phyloP scores from a whole-genome alignment of 2,797 vertebrate genomes.

The Gadopsis marmoratus region DNA sequence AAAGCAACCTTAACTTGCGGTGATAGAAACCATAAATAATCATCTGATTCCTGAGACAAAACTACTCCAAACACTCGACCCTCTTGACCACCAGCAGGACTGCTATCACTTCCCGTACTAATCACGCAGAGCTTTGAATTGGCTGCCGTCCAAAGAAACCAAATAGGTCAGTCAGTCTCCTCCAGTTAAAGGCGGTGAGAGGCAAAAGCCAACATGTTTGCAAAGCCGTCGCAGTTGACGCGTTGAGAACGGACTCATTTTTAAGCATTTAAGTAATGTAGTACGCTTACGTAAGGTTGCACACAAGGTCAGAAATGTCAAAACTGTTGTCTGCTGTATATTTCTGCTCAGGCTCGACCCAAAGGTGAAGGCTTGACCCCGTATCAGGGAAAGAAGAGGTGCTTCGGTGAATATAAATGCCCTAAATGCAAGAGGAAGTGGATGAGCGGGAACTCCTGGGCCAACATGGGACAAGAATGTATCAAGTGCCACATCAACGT shows the following conservation, averaged over 20 bases:
- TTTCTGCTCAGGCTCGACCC: slow-evolving; percentile 89
- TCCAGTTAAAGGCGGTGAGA: slow-evolving; percentile 51
- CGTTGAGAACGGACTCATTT: slow-evolving; percentile 9
- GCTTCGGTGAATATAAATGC: slow-evolving; percentile 98
- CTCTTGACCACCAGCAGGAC: slow-evolving; percentile 51
- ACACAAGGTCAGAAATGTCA: neutral
- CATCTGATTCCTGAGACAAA: slow-evolving; percentile 42
- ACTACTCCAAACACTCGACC: slow-evolving; percentile 27
- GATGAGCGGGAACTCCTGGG: slow-evolving; percentile 99
- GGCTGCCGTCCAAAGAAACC: slow-evolving; percentile 63
- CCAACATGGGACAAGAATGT: slow-evolving; percentile 99
- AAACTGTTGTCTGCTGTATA: neutral
- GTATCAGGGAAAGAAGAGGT: slow-evolving; percentile 97
- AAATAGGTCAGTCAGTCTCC: slow-evolving; percentile 46
- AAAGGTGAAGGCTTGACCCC: slow-evolving; percentile 97
- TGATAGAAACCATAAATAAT: slow-evolving; percentile 48
- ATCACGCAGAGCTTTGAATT: slow-evolving; percentile 54
- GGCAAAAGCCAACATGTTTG: slow-evolving; percentile 50
- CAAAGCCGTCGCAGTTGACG: slow-evolving; percentile 36
- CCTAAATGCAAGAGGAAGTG: slow-evolving; percentile 99
- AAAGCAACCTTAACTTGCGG: slow-evolving; percentile 34
- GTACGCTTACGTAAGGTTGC: neutral
- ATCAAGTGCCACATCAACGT: slow-evolving; percentile 99
- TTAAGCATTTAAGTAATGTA: neutral
- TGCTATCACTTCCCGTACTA: slow-evolving; percentile 59